These are phyloP conservation scores for Caenorhabditis angaria DNA, from an alignment of 2,888 invertebrate genomes.

Conservation along the genomic window DNA sequence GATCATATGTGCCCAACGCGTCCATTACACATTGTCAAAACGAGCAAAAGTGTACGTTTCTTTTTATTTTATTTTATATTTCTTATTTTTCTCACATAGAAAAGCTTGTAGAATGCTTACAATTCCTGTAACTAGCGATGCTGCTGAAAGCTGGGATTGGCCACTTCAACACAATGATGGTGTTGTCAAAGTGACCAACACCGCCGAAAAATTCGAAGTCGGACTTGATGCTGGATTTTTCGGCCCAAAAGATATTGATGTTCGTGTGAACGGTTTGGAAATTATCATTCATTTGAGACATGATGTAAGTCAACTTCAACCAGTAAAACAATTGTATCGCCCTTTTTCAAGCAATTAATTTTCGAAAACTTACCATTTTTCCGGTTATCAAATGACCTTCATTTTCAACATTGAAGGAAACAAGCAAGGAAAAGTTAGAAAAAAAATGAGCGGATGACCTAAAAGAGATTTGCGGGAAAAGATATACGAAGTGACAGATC, in stretches of 20 bases:
- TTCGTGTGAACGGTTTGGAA: conserved; percentile 35
- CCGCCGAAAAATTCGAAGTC: conserved; percentile 52
- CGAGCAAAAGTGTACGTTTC: background rate
- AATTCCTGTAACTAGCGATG: conserved; percentile 35
- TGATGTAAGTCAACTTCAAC: conserved; percentile 14
- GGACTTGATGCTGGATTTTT: conserved; percentile 52
- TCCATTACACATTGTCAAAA: background rate
- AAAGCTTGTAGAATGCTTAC: conserved; percentile 16
- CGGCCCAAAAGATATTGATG: conserved; percentile 52
- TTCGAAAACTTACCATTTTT: too few species aligned
- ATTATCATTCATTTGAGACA: conserved; percentile 46
- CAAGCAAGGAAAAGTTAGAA: background rate
- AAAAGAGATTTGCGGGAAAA: background rate
- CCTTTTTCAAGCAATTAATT: background rate
- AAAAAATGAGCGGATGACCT: background rate
- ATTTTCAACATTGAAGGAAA: background rate
- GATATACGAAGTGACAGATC: too few species aligned
- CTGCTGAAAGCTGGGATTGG: conserved; percentile 40
- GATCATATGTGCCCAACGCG: background rate
- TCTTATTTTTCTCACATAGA: background rate
- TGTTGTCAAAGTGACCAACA: conserved; percentile 43
- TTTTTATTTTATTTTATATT: conserved; percentile 2
- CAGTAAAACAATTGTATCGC: too few species aligned
- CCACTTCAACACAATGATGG: conserved; percentile 44
- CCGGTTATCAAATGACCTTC: background rate